Evolutionary conservation across 1,140 invertebrate species (phyloP).

Genomic region (Scaptomyza pallida): DNA sequence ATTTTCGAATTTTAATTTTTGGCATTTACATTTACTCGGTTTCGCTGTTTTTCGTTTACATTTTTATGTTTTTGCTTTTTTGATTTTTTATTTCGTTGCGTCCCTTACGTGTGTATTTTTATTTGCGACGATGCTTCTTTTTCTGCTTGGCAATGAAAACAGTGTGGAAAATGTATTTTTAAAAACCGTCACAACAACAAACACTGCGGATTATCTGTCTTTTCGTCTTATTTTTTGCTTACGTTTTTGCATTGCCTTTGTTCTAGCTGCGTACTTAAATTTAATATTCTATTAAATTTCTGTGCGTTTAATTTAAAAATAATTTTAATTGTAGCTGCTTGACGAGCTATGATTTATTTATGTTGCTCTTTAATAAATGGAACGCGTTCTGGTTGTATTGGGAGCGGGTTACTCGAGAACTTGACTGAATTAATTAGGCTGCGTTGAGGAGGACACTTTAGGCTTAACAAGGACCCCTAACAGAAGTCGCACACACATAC

Average conservation of each 20-base stretch:
- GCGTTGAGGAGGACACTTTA: slow-evolving; percentile 64
- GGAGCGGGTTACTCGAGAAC: slow-evolving; percentile 22
- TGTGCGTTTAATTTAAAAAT: slow-evolving; percentile 29
- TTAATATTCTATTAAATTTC: slow-evolving; percentile 28
- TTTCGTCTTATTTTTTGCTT: neutral
- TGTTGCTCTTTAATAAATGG: slow-evolving; percentile 37
- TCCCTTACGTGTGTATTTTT: slow-evolving; percentile 25
- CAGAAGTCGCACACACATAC: neutral
- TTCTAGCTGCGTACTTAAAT: slow-evolving; percentile 30
- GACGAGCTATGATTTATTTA: slow-evolving; percentile 46
- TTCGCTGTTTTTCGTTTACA: slow-evolving; percentile 1
- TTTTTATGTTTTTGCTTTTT: slow-evolving; percentile 11
- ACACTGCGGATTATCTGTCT: slow-evolving; percentile 30
- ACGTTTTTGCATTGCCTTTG: neutral
- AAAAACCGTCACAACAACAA: slow-evolving; percentile 35
- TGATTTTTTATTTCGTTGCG: slow-evolving; percentile 27
- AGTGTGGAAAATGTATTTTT: slow-evolving; percentile 65
- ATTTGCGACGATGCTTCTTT: slow-evolving; percentile 12
- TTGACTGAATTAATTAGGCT: slow-evolving; percentile 79
- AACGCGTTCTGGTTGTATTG: slow-evolving; percentile 1
- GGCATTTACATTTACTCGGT: neutral
- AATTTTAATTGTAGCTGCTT: slow-evolving; percentile 13
- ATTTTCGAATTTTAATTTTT: slow-evolving; percentile 2
- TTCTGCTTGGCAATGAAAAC: slow-evolving; percentile 73
- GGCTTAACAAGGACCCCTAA: slow-evolving; percentile 26